Evolutionary conservation across 1,140 invertebrate genomes (phyloP), one percentile per base, ranked within the genome.

Genomic region (Chelonus insularis): DNA sequence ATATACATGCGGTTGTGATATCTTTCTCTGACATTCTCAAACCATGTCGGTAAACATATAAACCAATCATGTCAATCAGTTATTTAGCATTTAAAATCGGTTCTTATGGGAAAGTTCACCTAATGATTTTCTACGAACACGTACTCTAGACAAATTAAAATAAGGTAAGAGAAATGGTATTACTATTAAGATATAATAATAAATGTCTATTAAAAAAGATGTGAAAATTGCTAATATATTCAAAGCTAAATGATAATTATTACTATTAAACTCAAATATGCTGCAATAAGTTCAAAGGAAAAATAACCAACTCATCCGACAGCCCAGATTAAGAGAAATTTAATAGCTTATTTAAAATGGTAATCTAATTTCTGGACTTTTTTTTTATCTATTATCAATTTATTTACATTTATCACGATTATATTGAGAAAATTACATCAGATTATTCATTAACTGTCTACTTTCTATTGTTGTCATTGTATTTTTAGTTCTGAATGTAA

Each of bases 251-350:
- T 59, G 16, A 34, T 36, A 4, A 20, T 36, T 34, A 61, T 61
- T 36, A 41, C 47, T 36, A 54, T 55, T 20, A 43, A 61, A 61
- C 55, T n/a, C 9, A 29, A 21, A 37, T 37, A 29, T 29, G 11
- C 6, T 12, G 12, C 23, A 4, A 18, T 21, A 16, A 1, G 21
- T 43, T 12, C 25, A 43, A 41, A 54, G 18, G 52, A 39, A 8
- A 60, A 51, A 29, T 45, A 29, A 45, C 48, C n/a, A 25, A 52
- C n/a, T 60, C 59, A 60, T 36, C 39, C 18, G 36, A 43, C 36
- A 34, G 36, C 43, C 8, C 32, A 58, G 34, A 34, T 57, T 23
- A 45, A 68, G 72, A 74, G 70, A 74, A 73, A 74, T 72, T 74
- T 73, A 74, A 74, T 74, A 59, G 64, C 48, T 63, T 34, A 32